Percentiles rank a stretch among this genome's conserved stretches.
phyloP scores from a whole-genome alignment of 2,797 vertebrate species.

The Sebastiscus tertius region DNA sequence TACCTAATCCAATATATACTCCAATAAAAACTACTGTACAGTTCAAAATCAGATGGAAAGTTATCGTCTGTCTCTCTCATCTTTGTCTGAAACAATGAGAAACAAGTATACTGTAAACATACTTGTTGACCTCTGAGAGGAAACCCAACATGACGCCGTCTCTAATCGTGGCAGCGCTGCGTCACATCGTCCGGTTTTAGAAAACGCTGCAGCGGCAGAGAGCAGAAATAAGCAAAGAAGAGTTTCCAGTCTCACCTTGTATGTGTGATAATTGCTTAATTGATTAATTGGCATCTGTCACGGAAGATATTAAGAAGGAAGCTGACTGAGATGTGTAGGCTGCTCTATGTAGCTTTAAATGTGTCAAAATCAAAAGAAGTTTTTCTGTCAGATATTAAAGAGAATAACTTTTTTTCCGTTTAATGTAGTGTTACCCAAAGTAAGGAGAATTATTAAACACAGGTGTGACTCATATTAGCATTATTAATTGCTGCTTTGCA shows the following conservation, averaged over 20 bases:
- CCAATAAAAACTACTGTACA: background rate
- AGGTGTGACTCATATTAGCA: background rate
- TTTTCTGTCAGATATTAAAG: background rate
- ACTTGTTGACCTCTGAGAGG: slow-evolving; percentile 8
- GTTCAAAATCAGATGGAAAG: background rate
- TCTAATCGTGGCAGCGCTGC: background rate
- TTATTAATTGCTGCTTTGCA: background rate
- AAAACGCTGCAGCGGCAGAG: slow-evolving; percentile 33
- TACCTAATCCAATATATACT: background rate
- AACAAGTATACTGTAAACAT: background rate
- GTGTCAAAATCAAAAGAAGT: background rate
- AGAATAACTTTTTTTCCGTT: background rate
- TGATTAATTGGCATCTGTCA: too few relatives aligned
- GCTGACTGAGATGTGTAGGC: too few relatives aligned
- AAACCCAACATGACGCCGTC: background rate
- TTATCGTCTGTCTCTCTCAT: too few relatives aligned
- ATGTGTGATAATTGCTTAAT: background rate
- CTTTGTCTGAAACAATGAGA: background rate
- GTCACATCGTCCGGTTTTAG: slow-evolving; percentile 24
- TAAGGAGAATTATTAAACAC: background rate
- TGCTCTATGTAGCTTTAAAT: background rate
- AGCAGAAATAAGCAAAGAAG: slow-evolving; percentile 22
- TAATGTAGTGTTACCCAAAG: background rate
- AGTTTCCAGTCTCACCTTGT: background rate
- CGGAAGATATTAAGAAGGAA: too few relatives aligned